Evolutionary conservation across 2,113 vertebrate species (phyloP).

Genomic region (Notarius quadriscutis): DNA sequence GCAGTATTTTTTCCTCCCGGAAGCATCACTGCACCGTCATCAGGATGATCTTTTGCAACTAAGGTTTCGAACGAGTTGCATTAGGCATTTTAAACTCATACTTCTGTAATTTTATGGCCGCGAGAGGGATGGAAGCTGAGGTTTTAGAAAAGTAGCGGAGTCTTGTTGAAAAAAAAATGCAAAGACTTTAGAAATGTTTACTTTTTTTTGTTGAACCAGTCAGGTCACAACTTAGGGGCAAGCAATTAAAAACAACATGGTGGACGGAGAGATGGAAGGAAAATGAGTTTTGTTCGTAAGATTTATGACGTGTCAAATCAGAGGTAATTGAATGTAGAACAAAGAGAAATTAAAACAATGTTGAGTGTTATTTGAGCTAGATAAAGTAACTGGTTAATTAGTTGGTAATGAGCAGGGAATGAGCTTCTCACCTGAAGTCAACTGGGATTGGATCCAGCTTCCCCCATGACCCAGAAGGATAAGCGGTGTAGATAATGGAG

Average conservation of each 20-base stretch:
- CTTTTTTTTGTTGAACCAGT: not conserved
- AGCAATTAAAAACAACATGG: not conserved
- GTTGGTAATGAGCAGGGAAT: not conserved
- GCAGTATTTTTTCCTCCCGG: not conserved
- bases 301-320: not conserved
- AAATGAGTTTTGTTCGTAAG: not conserved
- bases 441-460: no score
- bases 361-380: not conserved
- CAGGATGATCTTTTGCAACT: not conserved
- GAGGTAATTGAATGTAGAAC: not conserved
- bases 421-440: no score
- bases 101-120: not conserved
- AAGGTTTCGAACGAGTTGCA: no score
- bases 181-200: not conserved
- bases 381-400: not conserved
- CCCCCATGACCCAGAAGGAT: no score
- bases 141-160: not conserved
- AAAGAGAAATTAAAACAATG: not conserved
- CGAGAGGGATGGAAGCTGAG: not conserved
- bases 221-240: not conserved
- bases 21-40: not conserved
- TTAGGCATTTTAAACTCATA: not conserved
- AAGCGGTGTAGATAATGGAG: no score
- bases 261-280: not conserved
- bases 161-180: not conserved